Base-by-base conservation (phyloP, 2,888 invertebrate species). In the Galerucella pusilla region DNA sequence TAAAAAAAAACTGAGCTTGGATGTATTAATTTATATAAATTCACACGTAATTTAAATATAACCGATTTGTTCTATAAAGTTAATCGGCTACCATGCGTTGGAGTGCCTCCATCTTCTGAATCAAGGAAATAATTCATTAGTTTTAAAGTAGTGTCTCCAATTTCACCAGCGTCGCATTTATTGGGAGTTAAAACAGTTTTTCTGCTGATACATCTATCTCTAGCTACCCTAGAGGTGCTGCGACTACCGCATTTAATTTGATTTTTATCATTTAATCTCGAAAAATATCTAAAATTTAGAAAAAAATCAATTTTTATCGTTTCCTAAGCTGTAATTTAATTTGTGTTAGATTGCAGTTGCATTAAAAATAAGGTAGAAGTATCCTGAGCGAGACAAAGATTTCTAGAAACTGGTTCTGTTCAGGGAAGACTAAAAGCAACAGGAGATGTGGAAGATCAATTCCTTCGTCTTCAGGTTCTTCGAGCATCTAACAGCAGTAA, bases 261-360 rank as follows among this genome's bases (percentile, higher is more conserved):
- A 49, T 52, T 61, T 60, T 54, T 75, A 57, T 68, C 73, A 46
- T 54, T 20, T 25, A 54, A 20, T 54, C 65, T 63, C 16, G 67
- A 28, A 67, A 67, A 70, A 64, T 75, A 75, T 73, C 75, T 75
- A 60, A 61, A 74, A 74, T 20, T 42, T 42, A 7, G 35, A 6
- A 35, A 42, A 42, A 42, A 42, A 7, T 7, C 0, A 1, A 28
- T 20, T 25, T 68, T 20, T 6, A 61, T 6, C 2, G 14, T 12
- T 28, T 35, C 10, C 20, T 28, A 28, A 42, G 35, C 35, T 35
- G 6, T 35, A 35, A 35, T 35, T 35, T 6, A 1, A 35, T 35
- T 35, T 35, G 28, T 28, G 28, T 28, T 28, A 28, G 28, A 4
- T 28, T 28, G 2, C 28, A 4, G 28, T 28, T 28, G 28, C 28